Evolutionary conservation across 2,888 invertebrate genomes (phyloP).

Genomic region (Orthosia cruda): DNA sequence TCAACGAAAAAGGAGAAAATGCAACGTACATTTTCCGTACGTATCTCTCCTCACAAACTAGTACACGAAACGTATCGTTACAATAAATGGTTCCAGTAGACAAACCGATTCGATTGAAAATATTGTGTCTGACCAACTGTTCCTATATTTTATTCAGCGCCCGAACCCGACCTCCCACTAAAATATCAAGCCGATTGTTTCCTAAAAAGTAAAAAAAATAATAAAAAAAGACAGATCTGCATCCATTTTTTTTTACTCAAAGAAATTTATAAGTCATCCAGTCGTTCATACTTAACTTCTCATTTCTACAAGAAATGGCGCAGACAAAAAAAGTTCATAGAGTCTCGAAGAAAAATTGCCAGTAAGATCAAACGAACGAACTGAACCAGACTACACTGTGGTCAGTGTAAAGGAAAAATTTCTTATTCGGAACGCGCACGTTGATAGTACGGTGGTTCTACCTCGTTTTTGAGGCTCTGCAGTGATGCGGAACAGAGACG

Average conservation of each 20-base stretch:
- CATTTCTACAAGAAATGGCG: constrained; percentile 63
- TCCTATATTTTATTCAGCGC: constrained; percentile 79
- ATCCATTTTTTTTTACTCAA: constrained; percentile 63
- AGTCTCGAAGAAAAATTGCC: constrained; percentile 67
- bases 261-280: constrained; percentile 69
- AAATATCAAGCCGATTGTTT: constrained; percentile 70
- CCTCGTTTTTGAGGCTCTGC: constrained; percentile 92
- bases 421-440: constrained; percentile 87
- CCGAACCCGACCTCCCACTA: constrained; percentile 60
- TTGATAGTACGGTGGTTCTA: constrained; percentile 87
- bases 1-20: constrained; percentile 21
- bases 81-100: constrained; percentile 71
- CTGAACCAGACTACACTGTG: constrained; percentile 78
- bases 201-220: constrained; percentile 60
- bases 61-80: constrained; percentile 59
- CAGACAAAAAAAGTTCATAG: constrained; percentile 56
- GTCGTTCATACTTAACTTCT: constrained; percentile 67
- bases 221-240: constrained; percentile 59
- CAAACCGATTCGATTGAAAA: constrained; percentile 73
- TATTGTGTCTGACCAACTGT: constrained; percentile 69
- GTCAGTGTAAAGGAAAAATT: constrained; percentile 83
- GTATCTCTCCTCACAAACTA: constrained; percentile 53
- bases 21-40: constrained; percentile 25
- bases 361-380: constrained; percentile 67
- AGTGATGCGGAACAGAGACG: constrained; percentile 86